Base-by-base conservation (phyloP, 23 tunicate genomes). In the Halocynthia roretzi region DNA sequence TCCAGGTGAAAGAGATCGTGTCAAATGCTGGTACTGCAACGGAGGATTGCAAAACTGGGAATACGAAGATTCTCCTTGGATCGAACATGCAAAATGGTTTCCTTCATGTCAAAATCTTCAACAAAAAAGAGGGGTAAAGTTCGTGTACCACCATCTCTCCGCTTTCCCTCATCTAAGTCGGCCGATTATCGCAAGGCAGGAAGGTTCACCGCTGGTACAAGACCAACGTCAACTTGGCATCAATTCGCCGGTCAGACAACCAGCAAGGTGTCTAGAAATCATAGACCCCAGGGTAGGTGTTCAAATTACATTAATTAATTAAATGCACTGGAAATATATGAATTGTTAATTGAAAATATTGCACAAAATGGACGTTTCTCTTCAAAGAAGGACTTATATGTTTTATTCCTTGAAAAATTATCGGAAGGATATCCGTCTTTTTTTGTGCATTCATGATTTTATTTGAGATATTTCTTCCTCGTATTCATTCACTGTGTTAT, bases 261-360 rank as follows among this genome's bases (percentile, higher is more conserved):
- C 77, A 7, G 76, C 86, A 20, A 86, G 86, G n/a, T 82, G 86
- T 71, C 93, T 86, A 60, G 81, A 71, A 49, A 87, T 87, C 9
- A 82, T 87, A 49, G 93, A 87, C 72, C 93, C 93, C 6, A 55
- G 72, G 81, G 93, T 82, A 86, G 44, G 44, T 31, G 44, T 31
- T 31, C 44, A 31, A 31, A 31, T 31, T 31, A 31, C 44, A 31
- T 31, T 31, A 31, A 31, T 31, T 31, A 31, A 31, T 31, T 31
- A 4, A 31, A 31, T 31, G 44, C 44, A 31, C 44, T 31, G 44
- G 44, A 31, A 31, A 31, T 31, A 31, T 31, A 31, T 31, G 44
- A 31, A 31, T 31, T 31, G 2, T 31, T 31, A 1, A 31, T 31
- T 31, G 44, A 31, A 1, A 31, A 31, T 31, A 31, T 31, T 31